Evolutionary conservation across 2,797 vertebrate genomes (phyloP).

Genomic region (Lepus oiostolus): DNA sequence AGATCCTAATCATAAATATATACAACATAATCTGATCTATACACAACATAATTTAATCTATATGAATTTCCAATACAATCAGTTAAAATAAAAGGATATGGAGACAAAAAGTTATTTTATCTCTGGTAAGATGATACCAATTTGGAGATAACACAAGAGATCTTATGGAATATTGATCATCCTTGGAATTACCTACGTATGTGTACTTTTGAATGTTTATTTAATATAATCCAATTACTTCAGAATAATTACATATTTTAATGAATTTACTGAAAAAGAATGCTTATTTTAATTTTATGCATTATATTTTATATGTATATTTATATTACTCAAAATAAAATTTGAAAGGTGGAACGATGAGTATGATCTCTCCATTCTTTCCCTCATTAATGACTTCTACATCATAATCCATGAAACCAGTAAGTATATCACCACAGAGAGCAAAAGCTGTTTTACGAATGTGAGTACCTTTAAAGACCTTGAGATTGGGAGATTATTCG

Average conservation of each 20-base stretch:
- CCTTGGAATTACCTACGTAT: not conserved
- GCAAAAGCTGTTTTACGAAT: not conserved
- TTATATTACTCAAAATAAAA: not conserved
- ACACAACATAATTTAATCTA: not conserved
- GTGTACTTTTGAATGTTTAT: not conserved
- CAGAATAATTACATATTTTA: not conserved
- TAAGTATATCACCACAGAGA: not conserved
- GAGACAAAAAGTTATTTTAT: not conserved
- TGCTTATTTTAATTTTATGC: not conserved
- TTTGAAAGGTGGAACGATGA: not conserved
- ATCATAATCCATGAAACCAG: too few relatives aligned
- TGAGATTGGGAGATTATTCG: not conserved
- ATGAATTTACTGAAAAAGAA: not conserved
- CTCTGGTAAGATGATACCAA: not conserved
- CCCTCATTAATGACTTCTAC: not conserved
- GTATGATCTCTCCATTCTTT: not conserved
- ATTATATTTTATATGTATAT: not conserved
- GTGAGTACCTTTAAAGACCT: not conserved
- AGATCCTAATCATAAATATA: not conserved
- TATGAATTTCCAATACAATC: not conserved
- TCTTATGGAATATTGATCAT: not conserved
- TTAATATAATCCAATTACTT: not conserved
- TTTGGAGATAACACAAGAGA: not conserved
- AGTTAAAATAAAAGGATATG: not conserved
- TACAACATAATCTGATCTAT: not conserved